Evolutionary conservation across 1,140 invertebrate species (phyloP).

Genomic region (Calycopis cecrops): DNA sequence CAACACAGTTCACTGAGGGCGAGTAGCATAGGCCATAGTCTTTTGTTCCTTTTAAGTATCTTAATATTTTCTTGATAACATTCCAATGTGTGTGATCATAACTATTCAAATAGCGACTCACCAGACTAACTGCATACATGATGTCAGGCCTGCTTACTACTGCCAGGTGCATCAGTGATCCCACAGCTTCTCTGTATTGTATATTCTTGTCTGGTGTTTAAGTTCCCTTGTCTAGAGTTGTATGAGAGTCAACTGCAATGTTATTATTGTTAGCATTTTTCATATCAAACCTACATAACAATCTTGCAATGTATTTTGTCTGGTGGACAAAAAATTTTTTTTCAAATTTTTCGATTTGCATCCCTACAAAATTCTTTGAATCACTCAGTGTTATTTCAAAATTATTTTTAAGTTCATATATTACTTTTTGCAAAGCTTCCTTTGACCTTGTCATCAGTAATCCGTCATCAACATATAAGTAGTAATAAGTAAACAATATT

Average conservation of each 20-base stretch:
- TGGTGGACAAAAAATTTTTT: slow-evolving; percentile 2
- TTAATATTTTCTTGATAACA: no score
- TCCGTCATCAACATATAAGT: slow-evolving; percentile 19
- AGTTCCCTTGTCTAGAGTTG: background rate
- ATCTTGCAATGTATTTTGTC: background rate
- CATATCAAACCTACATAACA: background rate
- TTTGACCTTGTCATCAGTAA: slow-evolving; percentile 9
- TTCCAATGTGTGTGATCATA: no score
- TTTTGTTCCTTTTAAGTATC: no score
- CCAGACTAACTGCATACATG: no score
- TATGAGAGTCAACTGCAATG: background rate
- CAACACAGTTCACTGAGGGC: no score
- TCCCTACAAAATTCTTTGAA: no score
- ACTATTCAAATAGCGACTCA: no score
- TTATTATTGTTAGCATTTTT: background rate
- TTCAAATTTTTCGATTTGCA: background rate
- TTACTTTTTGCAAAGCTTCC: slow-evolving; percentile 2
- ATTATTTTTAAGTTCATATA: slow-evolving; percentile 9
- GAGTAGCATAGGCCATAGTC: no score
- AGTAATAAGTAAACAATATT: slow-evolving; percentile 28
- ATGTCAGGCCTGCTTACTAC: background rate
- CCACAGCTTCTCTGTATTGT: slow-evolving; percentile 2
- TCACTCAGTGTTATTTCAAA: no score
- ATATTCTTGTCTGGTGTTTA: background rate
- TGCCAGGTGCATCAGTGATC: slow-evolving; percentile 4